Conservation (phyloP, 2,797 vertebrate genomes). For the Acestrorhynchus altus region DNA sequence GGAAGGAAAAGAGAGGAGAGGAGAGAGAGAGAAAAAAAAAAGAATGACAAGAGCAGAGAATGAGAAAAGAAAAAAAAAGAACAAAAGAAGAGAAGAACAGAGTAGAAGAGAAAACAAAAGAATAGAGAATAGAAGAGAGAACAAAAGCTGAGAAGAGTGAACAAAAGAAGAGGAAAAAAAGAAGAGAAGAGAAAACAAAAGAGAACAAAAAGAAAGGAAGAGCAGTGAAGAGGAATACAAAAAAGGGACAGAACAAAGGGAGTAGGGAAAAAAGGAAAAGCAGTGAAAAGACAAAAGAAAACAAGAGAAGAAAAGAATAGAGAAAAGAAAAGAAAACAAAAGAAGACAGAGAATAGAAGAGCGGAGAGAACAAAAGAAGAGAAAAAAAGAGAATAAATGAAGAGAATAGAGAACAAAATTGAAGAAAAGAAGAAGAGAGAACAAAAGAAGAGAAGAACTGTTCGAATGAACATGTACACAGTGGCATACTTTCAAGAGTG, state of each 20-base stretch:
- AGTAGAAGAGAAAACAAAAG: too few species aligned
- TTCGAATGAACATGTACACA: too few species aligned
- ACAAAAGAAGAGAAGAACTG: neutral
- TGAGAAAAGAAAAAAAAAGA: neutral
- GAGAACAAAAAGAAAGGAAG: neutral
- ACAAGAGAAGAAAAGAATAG: too few species aligned
- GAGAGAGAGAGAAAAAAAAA: too few species aligned
- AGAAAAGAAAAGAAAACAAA: too few species aligned
- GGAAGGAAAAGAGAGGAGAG: neutral
- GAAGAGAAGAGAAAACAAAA: neutral
- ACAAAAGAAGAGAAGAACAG: neutral
- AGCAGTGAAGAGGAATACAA: neutral
- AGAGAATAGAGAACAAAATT: neutral
- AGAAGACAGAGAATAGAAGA: too few species aligned
- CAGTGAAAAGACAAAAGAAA: too few species aligned
- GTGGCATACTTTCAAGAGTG: too few species aligned
- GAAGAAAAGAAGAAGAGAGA: neutral
- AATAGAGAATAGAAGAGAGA: neutral
- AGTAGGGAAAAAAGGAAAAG: too few species aligned
- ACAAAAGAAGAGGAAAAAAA: conserved; percentile 29
- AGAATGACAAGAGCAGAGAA: neutral
- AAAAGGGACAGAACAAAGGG: neutral
- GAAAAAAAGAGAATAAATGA: neutral
- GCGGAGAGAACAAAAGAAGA: neutral
- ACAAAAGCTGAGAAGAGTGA: neutral